phyloP scores from a whole-genome alignment of 2,113 vertebrate species.

The Suricata suricatta region DNA sequence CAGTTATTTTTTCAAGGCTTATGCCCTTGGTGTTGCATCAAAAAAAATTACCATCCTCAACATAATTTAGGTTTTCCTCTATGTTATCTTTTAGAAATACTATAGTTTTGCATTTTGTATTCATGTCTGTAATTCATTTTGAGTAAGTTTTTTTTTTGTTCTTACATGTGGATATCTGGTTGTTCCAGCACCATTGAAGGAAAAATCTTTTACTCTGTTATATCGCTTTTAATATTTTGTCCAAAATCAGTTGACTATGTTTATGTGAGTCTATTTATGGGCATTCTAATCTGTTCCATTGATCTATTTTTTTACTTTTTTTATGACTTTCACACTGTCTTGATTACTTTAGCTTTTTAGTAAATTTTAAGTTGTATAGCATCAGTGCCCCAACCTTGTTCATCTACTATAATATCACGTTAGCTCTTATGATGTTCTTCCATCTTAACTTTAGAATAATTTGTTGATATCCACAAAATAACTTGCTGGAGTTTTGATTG shows the following conservation, averaged over 20 bases:
- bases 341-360: background rate
- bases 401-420: background rate
- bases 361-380: background rate
- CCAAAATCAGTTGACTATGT: background rate
- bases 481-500: background rate
- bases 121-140: background rate
- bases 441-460: background rate
- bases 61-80: background rate
- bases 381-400: background rate
- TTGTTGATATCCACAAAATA: background rate
- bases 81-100: background rate
- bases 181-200: background rate
- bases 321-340: background rate
- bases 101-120: background rate
- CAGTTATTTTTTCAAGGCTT: background rate
- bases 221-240: background rate
- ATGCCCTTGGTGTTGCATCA: background rate
- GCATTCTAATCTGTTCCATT: background rate
- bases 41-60: background rate
- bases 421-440: background rate
- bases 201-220: background rate
- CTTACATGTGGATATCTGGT: background rate
- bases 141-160: background rate
- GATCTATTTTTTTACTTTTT: background rate
- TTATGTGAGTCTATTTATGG: background rate